Evolutionary conservation across 2,888 invertebrate species (phyloP).

Genomic region (Neuroscelio doddi): DNA sequence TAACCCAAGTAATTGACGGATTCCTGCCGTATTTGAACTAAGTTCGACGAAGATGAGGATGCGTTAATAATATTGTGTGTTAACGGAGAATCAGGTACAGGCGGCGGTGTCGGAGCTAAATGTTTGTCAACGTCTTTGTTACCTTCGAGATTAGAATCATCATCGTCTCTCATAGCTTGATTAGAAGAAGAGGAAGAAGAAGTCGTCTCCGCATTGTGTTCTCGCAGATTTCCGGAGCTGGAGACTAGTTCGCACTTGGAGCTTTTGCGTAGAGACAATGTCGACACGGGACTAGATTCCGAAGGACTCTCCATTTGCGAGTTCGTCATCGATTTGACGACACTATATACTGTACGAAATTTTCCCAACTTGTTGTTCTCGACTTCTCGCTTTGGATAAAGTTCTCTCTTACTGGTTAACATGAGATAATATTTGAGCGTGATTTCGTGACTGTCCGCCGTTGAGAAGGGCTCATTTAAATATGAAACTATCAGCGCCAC

Average conservation of each 20-base stretch:
- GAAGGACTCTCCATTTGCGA: constrained; percentile 58
- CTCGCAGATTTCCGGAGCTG: constrained; percentile 16
- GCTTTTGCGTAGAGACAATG: constrained; percentile 41
- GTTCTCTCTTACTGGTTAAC: constrained; percentile 72
- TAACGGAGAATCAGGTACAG: constrained; percentile 66
- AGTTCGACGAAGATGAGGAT: constrained; percentile 54
- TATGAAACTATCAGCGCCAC: constrained; percentile 80
- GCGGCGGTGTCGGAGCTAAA: constrained; percentile 66
- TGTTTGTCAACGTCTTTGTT: constrained; percentile 45
- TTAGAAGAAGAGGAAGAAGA: constrained; percentile 30
- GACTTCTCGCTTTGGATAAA: constrained; percentile 77
- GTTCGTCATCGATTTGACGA: constrained; percentile 59
- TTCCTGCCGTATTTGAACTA: constrained; percentile 74
- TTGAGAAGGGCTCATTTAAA: constrained; percentile 66
- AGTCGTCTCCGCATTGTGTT: constrained; percentile 19
- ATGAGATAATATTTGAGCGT: constrained; percentile 67
- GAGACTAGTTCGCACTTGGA: constrained; percentile 45
- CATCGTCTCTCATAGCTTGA: constrained; percentile 35
- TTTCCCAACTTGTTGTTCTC: constrained; percentile 76
- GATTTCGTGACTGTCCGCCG: constrained; percentile 60
- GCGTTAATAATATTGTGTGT: constrained; percentile 52
- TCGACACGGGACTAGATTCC: constrained; percentile 56
- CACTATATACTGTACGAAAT: constrained; percentile 76
- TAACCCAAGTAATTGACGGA: constrained; percentile 81
- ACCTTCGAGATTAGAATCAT: constrained; percentile 16